phyloP scores from a whole-genome alignment of 2,888 invertebrate genomes.

The Agrochola lota region DNA sequence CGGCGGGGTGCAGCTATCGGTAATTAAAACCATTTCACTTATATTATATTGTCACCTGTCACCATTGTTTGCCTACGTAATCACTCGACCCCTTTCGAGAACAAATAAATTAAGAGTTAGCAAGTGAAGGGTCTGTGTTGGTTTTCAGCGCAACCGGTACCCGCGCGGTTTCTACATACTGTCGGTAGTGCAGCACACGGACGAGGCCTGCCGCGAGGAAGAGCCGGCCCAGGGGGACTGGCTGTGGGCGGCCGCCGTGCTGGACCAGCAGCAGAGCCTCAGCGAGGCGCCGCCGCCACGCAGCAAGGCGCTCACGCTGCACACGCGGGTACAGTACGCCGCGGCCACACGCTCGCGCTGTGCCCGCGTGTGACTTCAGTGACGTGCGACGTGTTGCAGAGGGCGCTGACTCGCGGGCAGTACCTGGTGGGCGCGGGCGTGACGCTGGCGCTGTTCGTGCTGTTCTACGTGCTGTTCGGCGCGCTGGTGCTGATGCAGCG shows the following conservation, averaged over 20 bases:
- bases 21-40: slow-evolving; percentile 57
- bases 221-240: slow-evolving; percentile 70
- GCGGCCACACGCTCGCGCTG: background rate
- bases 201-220: slow-evolving; percentile 73
- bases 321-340: slow-evolving; percentile 10
- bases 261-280: slow-evolving; percentile 31
- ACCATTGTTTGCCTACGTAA: background rate
- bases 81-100: background rate
- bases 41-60: background rate
- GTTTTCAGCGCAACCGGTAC: slow-evolving; percentile 75
- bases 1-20: slow-evolving; percentile 82
- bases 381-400: slow-evolving; percentile 65
- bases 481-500: slow-evolving; percentile 82
- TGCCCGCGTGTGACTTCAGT: background rate
- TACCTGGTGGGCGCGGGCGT: slow-evolving; percentile 77
- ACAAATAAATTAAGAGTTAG: background rate
- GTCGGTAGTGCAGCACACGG: slow-evolving; percentile 71
- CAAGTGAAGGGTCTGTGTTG: background rate
- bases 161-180: slow-evolving; percentile 84
- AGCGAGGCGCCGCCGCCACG: slow-evolving; percentile 66
- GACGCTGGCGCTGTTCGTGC: slow-evolving; percentile 77
- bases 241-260: slow-evolving; percentile 78
- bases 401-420: slow-evolving; percentile 78
- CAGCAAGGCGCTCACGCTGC: slow-evolving; percentile 69
- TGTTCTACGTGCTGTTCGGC: slow-evolving; percentile 81